Base-by-base conservation (phyloP, 1,140 invertebrate species). In the Neodiprion fabricii region DNA sequence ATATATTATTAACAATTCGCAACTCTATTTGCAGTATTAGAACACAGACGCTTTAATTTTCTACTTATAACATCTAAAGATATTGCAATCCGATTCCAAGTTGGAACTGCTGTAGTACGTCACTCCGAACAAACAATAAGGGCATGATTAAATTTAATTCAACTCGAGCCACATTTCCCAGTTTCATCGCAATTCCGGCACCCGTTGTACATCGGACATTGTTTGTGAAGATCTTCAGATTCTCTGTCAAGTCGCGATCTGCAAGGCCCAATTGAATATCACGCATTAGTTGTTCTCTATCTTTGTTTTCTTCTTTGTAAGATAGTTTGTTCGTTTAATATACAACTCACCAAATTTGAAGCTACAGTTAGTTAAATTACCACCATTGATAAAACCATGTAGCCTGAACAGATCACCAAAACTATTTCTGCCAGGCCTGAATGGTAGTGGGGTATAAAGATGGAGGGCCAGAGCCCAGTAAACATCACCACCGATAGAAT, bases 351-450 rank as follows among this genome's bases (percentile, higher is more conserved):
- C 77, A 67, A 77, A 85, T 65, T 87, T 80, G 73, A 91, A 28
- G 23, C 17, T 72, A 14, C 84, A 85, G 80, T 93, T 90, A 7
- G 89, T 90, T 72, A 96, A 89, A 83, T 95, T 96, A 72, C 96
- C 96, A 69, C 91, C 93, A 87, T 96, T 97, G 67, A 95, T 77
- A 88, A 98, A 98, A 61, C 94, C 90, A 84, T 98, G 96, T 9
- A 94, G 91, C 72, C 94, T 90, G 82, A 97, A 95, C 48, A 95
- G 88, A 74, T 96, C 94, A 4, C 94, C 94, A 78, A 97, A 92
- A 47, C 92, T 92, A 71, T 93, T 93, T 79, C 89, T 89, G 17
- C 93, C 92, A 4, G 94, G 92, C 74, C 91, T 90, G 86, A 97
- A 97, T 65, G 96, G 96, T 70, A 98, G 88, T 50, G 96, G 96